phyloP scores from a whole-genome alignment of 2,113 vertebrate species.

The Procavia capensis region DNA sequence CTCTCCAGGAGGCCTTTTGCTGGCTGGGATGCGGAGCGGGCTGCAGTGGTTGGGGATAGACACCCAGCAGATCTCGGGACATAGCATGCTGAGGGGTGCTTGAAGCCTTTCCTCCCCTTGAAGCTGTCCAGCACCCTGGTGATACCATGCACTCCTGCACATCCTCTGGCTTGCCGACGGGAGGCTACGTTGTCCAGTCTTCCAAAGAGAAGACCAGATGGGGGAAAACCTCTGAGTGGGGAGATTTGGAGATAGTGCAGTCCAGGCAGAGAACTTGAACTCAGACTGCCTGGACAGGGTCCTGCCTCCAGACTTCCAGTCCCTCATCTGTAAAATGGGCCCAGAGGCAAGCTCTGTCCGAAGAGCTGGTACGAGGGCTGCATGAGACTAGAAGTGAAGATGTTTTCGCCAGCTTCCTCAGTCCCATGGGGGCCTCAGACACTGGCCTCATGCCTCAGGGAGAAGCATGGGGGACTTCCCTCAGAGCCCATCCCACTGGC shows the following conservation, averaged over 20 bases:
- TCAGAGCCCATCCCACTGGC: neutral
- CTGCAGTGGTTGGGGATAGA: no score
- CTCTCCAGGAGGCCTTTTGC: neutral
- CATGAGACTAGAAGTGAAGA: neutral
- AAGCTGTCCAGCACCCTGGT: neutral
- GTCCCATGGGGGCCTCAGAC: accelerated
- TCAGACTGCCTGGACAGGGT: neutral
- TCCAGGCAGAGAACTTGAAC: accelerated
- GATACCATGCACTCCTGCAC: neutral
- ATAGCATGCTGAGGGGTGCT: accelerated
- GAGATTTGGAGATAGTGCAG: neutral
- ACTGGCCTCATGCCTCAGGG: neutral
- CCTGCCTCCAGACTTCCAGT: neutral
- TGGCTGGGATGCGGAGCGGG: neutral
- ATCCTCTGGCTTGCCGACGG: neutral
- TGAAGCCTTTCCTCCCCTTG: no score
- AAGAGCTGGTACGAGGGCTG: neutral
- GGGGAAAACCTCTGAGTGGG: neutral
- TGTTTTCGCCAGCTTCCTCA: neutral
- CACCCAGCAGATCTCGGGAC: neutral
- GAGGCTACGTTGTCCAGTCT: accelerated
- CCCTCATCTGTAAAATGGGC: neutral
- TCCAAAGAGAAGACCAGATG: neutral
- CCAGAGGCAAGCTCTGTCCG: neutral
- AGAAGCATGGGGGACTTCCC: neutral